phyloP scores from a whole-genome alignment of 1,140 invertebrate genomes.

The Drosophila miranda region DNA sequence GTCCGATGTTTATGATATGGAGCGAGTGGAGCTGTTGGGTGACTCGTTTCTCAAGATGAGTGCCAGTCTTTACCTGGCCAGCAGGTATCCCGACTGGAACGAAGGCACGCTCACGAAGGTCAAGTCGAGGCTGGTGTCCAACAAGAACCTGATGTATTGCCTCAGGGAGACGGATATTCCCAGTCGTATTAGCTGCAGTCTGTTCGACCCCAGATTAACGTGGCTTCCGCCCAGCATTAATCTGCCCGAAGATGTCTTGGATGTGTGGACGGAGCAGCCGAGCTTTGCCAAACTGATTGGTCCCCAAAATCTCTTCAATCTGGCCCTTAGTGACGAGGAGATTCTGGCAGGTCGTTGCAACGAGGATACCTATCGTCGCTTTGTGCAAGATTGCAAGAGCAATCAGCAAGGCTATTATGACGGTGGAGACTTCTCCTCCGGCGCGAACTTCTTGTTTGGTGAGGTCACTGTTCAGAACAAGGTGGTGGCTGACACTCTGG shows the following conservation, averaged over 20 bases:
- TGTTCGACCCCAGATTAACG: conserved; percentile 82
- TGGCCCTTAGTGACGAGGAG: conserved; percentile 52
- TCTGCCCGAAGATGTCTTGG: conserved; percentile 65
- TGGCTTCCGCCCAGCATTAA: conserved; percentile 85
- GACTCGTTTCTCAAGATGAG: conserved; percentile 95
- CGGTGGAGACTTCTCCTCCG: conserved; percentile 29
- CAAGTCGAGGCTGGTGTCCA: conserved; percentile 90
- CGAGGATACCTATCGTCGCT: conserved; percentile 2
- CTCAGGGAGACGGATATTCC: conserved; percentile 82
- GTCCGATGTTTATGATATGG: conserved; percentile 91
- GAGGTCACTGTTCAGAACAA: conserved; percentile 53
- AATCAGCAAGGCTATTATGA: conserved; percentile 36
- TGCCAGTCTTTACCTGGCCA: conserved; percentile 88
- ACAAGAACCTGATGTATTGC: conserved; percentile 90
- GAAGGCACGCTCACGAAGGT: conserved; percentile 91
- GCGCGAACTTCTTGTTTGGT: conserved; percentile 53
- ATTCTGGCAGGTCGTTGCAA: conserved; percentile 30
- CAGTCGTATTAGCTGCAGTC: conserved; percentile 33
- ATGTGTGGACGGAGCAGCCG: conserved; percentile 42
- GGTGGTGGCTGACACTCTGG: conserved; percentile 90
- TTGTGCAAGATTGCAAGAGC: conserved; percentile 38
- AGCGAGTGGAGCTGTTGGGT: conserved; percentile 92
- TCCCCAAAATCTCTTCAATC: conserved; percentile 50
- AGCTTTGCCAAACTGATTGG: conserved; percentile 29
- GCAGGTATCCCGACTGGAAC: conserved; percentile 86